Base-by-base conservation (phyloP, 2,888 invertebrate genomes). In the Teinopalpus imperialis region DNA sequence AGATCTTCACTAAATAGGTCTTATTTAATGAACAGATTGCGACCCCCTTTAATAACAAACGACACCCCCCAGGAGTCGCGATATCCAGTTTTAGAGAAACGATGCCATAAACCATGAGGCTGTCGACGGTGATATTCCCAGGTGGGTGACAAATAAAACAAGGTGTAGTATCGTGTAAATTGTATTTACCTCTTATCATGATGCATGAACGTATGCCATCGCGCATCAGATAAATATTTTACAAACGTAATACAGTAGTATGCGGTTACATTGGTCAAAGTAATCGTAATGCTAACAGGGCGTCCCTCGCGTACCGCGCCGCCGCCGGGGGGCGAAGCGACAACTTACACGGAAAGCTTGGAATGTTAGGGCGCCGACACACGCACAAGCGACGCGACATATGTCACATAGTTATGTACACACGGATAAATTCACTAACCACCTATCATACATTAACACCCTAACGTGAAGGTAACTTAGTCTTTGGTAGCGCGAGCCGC, bases 221-320 rank as follows among this genome's bases (percentile, higher is more conserved):
- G 79, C 81, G 79, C 69, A 64, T 72, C 69, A 64, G 79, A 80
- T 80, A 80, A 81, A 79, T 75, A 80, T 81, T 77, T 81, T 81
- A 86, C 87, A 86, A 83, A 80, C 82, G 76, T 81, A 83, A 86
- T 77, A 86, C 80, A 77, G 70, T 72, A 74, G 69, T 77, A n/a
- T 76, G 81, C 71, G 86, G 81, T 82, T 85, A 87, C 80, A 86
- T 86, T 85, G 85, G 85, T 87, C 86, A 85, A 81, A 83, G 82
- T 76, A 82, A 86, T 79, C 67, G 71, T 13, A 20, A 48, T 36
- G 48, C 49, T 43, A 44, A 45, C 34, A n/a, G n/a, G n/a, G n/a
- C n/a, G n/a, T n/a, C n/a, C n/a, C n/a, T n/a, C n/a, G n/a, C n/a
- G n/a, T n/a, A n/a, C n/a, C n/a, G n/a, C 43, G 54, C 40, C 39